A percentile compares a stretch with the other conserved stretches of the same genome.
phyloP scores from a whole-genome alignment of 2,888 invertebrate species.

The Silvanus unidentatus region DNA sequence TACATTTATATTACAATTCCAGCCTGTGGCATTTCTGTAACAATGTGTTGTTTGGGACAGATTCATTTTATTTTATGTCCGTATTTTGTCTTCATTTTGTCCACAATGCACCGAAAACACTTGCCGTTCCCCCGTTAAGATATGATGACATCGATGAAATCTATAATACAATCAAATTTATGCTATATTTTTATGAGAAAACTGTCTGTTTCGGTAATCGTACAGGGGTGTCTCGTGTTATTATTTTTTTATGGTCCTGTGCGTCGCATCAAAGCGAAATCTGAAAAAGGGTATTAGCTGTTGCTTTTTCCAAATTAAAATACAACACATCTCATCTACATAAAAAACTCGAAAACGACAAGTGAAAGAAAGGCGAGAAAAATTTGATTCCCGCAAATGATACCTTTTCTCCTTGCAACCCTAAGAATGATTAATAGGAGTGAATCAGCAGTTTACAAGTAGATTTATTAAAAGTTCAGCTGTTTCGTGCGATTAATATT shows the following conservation, averaged over 20 bases:
- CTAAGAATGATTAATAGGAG: constrained; percentile 29
- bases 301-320: too few species aligned
- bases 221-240: too few species aligned
- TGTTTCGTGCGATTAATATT: constrained; percentile 23
- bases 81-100: constrained; percentile 31
- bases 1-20: constrained; percentile 41
- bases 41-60: constrained; percentile 31
- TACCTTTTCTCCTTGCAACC: too few species aligned
- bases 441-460: constrained; percentile 33
- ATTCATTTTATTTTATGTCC: constrained; percentile 33
- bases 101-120: constrained; percentile 16
- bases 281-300: too few species aligned
- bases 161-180: constrained; percentile 1
- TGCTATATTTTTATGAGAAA: neutral
- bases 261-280: too few species aligned
- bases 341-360: too few species aligned
- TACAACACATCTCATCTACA: too few species aligned
- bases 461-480: constrained; percentile 28
- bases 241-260: too few species aligned
- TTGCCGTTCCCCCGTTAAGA: constrained; percentile 13
- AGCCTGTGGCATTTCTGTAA: constrained; percentile 21
- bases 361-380: too few species aligned
- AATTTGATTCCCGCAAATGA: too few species aligned
- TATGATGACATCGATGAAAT: constrained; percentile 5
- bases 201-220: too few species aligned